Percentiles rank a stretch among this genome's conserved stretches.
phyloP scores from a whole-genome alignment of 2,797 vertebrate genomes.

The Myiotriccus ornatus region DNA sequence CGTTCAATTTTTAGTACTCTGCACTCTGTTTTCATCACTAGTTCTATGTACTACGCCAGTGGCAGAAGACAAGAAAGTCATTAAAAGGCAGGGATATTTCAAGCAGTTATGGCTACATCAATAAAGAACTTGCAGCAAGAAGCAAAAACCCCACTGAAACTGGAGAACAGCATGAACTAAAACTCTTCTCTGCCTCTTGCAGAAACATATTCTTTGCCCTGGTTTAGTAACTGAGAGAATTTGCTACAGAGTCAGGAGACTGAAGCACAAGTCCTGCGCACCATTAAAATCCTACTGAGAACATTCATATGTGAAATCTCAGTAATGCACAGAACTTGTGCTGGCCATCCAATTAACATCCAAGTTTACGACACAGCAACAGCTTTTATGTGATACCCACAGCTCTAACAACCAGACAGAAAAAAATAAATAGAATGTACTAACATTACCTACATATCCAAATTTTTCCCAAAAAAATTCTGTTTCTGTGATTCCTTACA shows the following conservation, averaged over 20 bases:
- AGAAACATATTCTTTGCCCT: not conserved
- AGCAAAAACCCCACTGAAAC: not conserved
- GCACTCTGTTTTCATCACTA: not conserved
- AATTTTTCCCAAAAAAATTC: not conserved
- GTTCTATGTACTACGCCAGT: not conserved
- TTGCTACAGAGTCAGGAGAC: not conserved
- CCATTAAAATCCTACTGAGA: not conserved
- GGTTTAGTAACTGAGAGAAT: not conserved
- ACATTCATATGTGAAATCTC: not conserved
- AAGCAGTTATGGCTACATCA: not conserved
- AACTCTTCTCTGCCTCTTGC: not conserved
- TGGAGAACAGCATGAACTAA: not conserved
- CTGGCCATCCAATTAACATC: not conserved
- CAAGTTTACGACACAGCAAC: not conserved
- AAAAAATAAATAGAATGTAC: not conserved
- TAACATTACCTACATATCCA: not conserved
- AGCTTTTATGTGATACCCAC: not conserved
- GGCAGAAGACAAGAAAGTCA: not conserved
- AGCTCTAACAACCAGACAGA: not conserved
- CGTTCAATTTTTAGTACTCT: not conserved
- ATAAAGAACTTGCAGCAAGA: not conserved
- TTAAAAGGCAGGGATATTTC: not conserved
- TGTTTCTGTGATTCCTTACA: not conserved
- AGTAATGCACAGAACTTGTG: not conserved
- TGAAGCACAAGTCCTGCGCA: not conserved